These are phyloP conservation scores for Heliconius congener DNA, from an alignment of 1,140 invertebrate species.

Conservation along the genomic window DNA sequence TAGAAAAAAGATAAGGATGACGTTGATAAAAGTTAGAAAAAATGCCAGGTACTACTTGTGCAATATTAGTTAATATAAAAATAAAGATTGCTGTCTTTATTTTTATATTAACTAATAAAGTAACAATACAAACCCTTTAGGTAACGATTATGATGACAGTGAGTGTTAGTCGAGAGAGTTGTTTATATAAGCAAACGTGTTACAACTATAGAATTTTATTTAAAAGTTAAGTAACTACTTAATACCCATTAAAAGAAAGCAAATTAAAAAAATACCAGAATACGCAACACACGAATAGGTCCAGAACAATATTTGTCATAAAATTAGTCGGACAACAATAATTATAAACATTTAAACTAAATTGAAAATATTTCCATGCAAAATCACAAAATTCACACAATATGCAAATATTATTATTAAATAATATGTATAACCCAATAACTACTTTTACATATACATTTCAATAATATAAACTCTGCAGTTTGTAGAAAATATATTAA, in stretches of 20 bases:
- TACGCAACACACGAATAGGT: neutral
- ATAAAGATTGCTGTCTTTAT: neutral
- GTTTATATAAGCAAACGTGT: no score
- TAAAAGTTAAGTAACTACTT: neutral
- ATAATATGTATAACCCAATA: slow-evolving; percentile 6
- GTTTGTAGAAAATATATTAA: neutral
- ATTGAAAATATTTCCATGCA: neutral
- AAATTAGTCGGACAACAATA: no score
- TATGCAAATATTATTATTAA: neutral
- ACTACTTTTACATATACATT: neutral
- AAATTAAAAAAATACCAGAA: neutral
- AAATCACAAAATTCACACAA: neutral
- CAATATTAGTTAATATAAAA: neutral
- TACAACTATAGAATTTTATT: no score
- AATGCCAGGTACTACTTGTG: neutral
- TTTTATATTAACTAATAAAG: no score
- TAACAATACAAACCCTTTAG: slow-evolving; percentile 6
- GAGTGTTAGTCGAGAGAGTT: slow-evolving; percentile 1
- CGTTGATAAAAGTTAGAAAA: neutral
- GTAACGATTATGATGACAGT: slow-evolving; percentile 8
- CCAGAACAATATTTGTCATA: neutral
- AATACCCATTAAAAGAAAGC: neutral
- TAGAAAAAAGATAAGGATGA: neutral
- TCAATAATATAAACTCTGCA: neutral
- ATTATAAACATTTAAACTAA: neutral